These are phyloP conservation scores for Falco biarmicus DNA, from an alignment of 2,797 vertebrate species.

Conservation along the genomic window DNA sequence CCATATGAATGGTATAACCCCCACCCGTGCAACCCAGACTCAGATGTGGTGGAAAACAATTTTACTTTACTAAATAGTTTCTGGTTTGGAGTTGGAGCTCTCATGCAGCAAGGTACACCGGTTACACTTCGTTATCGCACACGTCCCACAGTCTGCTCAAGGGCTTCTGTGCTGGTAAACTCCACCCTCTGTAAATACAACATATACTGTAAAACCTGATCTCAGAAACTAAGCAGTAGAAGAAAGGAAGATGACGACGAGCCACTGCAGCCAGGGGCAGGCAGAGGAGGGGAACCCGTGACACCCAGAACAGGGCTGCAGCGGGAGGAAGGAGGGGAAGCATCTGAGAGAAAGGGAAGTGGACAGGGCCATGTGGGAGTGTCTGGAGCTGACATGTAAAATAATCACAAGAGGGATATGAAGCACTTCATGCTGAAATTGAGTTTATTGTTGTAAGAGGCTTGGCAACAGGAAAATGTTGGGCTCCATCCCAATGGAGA, in stretches of 20 bases:
- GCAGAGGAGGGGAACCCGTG: background rate
- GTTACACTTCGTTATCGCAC: conserved; percentile 71
- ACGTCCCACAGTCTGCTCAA: conserved; percentile 81
- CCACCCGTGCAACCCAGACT: conserved; percentile 97
- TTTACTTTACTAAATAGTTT: conserved; percentile 98
- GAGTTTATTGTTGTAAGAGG: background rate
- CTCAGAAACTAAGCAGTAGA: background rate
- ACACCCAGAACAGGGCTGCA: background rate
- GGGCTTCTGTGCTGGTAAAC: conserved; percentile 79
- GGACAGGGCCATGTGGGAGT: background rate
- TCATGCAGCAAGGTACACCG: conserved; percentile 97
- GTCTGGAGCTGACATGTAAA: background rate
- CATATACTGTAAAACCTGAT: conserved; percentile 71
- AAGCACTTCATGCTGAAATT: background rate
- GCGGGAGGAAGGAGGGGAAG: background rate
- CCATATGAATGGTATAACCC: conserved; percentile 99
- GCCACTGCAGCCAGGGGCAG: background rate
- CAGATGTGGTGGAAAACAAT: conserved; percentile 98
- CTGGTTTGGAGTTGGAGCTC: conserved; percentile 98
- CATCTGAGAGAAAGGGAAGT: background rate
- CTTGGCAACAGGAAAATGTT: background rate
- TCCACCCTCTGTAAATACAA: conserved; percentile 69
- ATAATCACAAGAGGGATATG: background rate
- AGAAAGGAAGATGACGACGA: background rate
- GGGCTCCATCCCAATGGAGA: background rate